Base-by-base conservation (phyloP, 2,888 invertebrate species). In the Sesamia inferens region DNA sequence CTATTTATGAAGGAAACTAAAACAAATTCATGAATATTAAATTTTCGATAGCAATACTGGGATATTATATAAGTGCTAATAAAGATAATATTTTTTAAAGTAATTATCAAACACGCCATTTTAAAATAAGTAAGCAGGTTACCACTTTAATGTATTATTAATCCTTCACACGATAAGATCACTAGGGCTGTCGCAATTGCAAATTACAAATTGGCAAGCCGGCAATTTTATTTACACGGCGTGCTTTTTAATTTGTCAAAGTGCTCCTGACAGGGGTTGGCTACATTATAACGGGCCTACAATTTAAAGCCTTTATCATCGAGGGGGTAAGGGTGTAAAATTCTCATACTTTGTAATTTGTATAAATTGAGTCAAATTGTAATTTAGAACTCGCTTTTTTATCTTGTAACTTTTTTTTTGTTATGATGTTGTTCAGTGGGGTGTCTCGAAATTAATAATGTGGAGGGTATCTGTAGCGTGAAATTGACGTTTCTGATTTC, bases 171-270 rank as follows among this genome's bases (percentile, higher is more conserved):
- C 65, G 88, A 89, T 90, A 90, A 88, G 83, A 90, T 88, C 86
- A 74, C 78, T 78, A 87, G 84, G 85, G 87, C 57, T 85, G 86
- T 85, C 85, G 81, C 84, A 79, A 67, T 76, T 65, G 76, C 78
- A 84, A 84, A 85, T 88, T 85, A 88, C 88, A 87, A 88, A 90
- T 90, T 90, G 89, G 81, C 85, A 81, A 81, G 81, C 85, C 76
- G 79, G 79, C 86, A 85, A 83, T 85, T 87, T 88, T 89, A 88
- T 87, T 85, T 87, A 86, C 72, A 78, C 84, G 87, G 82, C 83
- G 87, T 86, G 88, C 89, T 89, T 90, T 89, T 90, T 90, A 90
- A 90, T 90, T 89, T 90, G 85, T 85, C 89, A 90, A 89, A 90
- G 89, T 89, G 89, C 76, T 76, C 80, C 81, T 83, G 84, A 88